Evolutionary conservation across 1,140 invertebrate species (phyloP), one percentile per base, ranked within the genome.

Genomic region (Drosophila repleta): DNA sequence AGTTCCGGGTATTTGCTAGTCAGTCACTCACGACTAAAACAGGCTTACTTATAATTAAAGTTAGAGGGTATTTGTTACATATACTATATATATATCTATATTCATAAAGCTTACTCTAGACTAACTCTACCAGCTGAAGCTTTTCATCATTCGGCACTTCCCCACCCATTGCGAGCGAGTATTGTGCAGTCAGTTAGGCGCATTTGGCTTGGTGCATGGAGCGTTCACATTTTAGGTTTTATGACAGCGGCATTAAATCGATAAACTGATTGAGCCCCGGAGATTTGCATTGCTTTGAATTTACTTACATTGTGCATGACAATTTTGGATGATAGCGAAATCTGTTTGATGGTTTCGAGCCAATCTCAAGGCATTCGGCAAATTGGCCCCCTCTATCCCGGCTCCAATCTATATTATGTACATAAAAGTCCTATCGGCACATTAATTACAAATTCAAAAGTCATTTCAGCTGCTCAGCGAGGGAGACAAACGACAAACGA

Each of bases 211-310:
- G n/a, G n/a, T n/a, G n/a, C n/a, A n/a, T n/a, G n/a, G n/a, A n/a
- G n/a, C n/a, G n/a, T 43, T 43, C 1, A 45, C 29, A 69, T 83
- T 83, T 65, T 65, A 21, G 58, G 70, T 79, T 83, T 84, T 84
- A 84, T 84, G 76, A 69, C 78, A 80, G 52, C 70, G 58, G 67
- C 80, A 72, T 84, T 78, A 63, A 84, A 84, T 84, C 81, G 80
- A 84, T 84, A 84, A 84, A 81, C 80, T 79, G 80, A 74, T 74
- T 79, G 83, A 84, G 80, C 76, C 76, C 72, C 70, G 49, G 48
- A 84, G 80, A 84, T 79, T 84, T 85, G 60, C 83, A 79, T 84
- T 84, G 76, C 74, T 84, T 79, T 73, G 64, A 52, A 76, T 58
- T 66, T 20, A 58, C 70, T 76, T 72, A 35, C 32, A 83, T 79